These are phyloP conservation scores for Enteromius radiatus DNA, from an alignment of 2,797 vertebrate genomes.

Conservation along the genomic window DNA sequence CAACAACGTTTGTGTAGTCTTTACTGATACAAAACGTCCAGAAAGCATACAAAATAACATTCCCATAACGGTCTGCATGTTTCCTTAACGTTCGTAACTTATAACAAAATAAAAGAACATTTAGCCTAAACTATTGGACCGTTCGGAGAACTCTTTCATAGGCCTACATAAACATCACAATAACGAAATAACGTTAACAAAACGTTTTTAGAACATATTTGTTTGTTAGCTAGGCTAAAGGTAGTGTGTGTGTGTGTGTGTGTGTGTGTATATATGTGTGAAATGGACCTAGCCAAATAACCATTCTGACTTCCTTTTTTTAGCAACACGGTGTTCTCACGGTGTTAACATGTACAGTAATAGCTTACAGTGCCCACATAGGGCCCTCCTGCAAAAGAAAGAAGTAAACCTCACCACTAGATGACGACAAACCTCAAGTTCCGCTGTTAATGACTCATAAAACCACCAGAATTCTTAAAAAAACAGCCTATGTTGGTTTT, in stretches of 20 bases:
- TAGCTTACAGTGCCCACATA: background rate
- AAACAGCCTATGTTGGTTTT: background rate
- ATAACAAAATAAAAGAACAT: too few relatives aligned
- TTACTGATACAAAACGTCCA: too few relatives aligned
- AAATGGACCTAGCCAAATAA: background rate
- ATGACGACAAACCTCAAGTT: conserved; percentile 16
- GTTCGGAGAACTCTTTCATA: background rate
- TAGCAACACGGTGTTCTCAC: background rate
- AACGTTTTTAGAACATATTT: too few relatives aligned
- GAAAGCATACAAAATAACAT: too few relatives aligned
- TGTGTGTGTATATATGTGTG: too few relatives aligned
- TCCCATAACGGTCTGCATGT: too few relatives aligned
- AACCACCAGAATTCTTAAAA: background rate
- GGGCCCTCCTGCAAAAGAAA: background rate
- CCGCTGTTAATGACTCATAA: background rate
- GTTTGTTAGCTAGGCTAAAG: too few relatives aligned
- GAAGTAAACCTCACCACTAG: background rate
- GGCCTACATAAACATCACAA: too few relatives aligned
- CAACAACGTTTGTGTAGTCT: background rate
- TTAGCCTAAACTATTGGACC: too few relatives aligned
- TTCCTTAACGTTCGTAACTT: too few relatives aligned
- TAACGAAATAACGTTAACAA: too few relatives aligned
- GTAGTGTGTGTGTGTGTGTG: too few relatives aligned
- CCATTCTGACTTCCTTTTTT: background rate
- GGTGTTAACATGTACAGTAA: background rate